Conservation (phyloP, 2,797 vertebrate genomes). For the Hemibagrus guttatus region DNA sequence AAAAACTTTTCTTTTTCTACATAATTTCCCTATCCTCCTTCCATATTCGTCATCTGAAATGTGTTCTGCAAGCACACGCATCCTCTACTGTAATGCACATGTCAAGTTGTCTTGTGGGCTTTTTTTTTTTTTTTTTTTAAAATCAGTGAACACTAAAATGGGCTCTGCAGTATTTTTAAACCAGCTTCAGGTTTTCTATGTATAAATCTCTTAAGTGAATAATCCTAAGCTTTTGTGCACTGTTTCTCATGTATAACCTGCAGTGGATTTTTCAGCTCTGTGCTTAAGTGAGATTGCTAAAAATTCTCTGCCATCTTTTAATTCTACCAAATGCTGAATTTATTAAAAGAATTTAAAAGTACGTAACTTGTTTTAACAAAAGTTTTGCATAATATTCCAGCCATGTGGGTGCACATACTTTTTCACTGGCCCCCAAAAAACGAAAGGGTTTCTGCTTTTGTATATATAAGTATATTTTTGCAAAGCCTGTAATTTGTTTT, state of each 20-base stretch:
- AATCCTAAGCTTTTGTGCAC: slow-evolving; percentile 61
- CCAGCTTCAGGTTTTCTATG: slow-evolving; percentile 59
- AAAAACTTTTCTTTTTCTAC: neutral
- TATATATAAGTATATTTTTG: slow-evolving; percentile 79
- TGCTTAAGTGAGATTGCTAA: slow-evolving; percentile 58
- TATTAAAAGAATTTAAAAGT: slow-evolving; percentile 17
- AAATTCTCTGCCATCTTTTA: slow-evolving; percentile 24
- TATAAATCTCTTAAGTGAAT: slow-evolving; percentile 56
- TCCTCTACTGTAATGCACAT: slow-evolving; percentile 41
- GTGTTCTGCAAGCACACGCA: neutral
- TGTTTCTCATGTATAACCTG: slow-evolving; percentile 59
- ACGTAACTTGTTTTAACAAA: slow-evolving; percentile 33
- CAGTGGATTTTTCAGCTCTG: slow-evolving; percentile 67
- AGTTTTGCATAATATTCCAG: slow-evolving; percentile 29
- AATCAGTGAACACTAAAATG: slow-evolving; percentile 57
- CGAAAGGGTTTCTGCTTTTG: slow-evolving; percentile 49
- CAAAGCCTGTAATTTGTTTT: slow-evolving; percentile 64
- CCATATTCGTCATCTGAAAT: slow-evolving; percentile 4
- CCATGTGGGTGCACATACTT: slow-evolving; percentile 45
- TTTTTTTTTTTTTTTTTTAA: slow-evolving; percentile 37
- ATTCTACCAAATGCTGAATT: slow-evolving; percentile 26
- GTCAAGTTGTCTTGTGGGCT: slow-evolving; percentile 19
- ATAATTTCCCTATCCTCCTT: neutral
- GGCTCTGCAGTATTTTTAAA: slow-evolving; percentile 64
- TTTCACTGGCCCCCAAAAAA: slow-evolving; percentile 30